Base-by-base conservation (phyloP, 1,140 invertebrate genomes). In the Halotydeus destructor region DNA sequence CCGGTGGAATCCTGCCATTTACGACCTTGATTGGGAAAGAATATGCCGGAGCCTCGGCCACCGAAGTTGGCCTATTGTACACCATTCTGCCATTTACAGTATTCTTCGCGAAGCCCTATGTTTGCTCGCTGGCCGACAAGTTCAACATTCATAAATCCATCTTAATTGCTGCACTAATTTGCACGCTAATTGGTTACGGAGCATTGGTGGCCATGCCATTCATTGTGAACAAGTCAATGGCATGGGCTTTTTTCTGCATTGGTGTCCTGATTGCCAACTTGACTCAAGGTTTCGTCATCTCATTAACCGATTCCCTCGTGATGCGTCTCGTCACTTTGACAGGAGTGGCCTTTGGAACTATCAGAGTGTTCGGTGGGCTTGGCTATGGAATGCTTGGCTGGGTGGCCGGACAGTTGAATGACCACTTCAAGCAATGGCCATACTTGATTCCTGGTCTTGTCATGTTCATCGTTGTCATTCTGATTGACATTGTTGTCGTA, bases 361-460 rank as follows among this genome's bases (percentile, higher is more conserved):
- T 40, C 50, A 67, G 79, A 41, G 63, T 85, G 47, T 88, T 75
- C 70, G 52, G 52, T 11, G 47, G 50, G 5, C 25, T 54, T 19
- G 52, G 52, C 12, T 54, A 42, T 44, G 52, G 52, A 19, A 25
- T 49, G 2, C 42, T 50, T n/a, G 47, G 47, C 8, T 19, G 41
- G 9, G 6, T 46, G 8, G 5, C 39, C 12, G 45, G 45, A 8
- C 19, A 33, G 3, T 31, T 46, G 5, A 45, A 45, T 19, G 37
- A 41, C 19, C n/a, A 45, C 23, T 21, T 26, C 14, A 16, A 12
- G 12, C 5, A 32, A 25, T 18, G 23, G 2, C 34, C 41, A 18
- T 43, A 42, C 28, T 36, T 42, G 9, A 3, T 43, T 21, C 32
- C 38, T 4, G 45, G 45, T 37, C 16, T 46, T 4, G 19, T 46